Base-by-base conservation (phyloP, 2,888 invertebrate genomes). In the Himalopsyche kuldschensis region DNA sequence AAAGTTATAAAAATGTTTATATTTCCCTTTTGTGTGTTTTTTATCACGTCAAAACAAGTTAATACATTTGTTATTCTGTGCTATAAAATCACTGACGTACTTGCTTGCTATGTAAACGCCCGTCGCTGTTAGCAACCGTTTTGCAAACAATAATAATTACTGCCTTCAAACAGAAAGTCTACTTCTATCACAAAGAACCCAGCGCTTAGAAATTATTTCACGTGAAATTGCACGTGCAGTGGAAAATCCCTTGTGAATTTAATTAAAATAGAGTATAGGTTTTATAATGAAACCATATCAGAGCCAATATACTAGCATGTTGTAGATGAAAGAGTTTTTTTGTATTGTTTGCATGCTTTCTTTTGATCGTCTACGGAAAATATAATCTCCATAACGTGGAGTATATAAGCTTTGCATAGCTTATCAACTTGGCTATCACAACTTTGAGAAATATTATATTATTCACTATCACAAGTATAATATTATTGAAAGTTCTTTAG, bases 81-180 rank as follows among this genome's bases (percentile, higher is more conserved):
- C 27, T 69, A 69, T 11, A 69, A 69, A 69, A 69, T 69, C 69
- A 69, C 24, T 69, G 15, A 30, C 27, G 69, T 69, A 27, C 27
- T 24, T 69, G 11, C 15, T 69, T 69, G 30, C 11, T 27, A n/a
- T 69, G 30, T 27, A 69, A 76, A 76, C 32, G 35, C 20, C 76
- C 76, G 78, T 82, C 41, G 63, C 78, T 69, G 69, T 78, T 69
- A 46, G 82, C 63, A 41, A 82, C 82, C 47, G 47, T 82, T 78
- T 82, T 46, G 82, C 82, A 82, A 82, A 82, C 82, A 82, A 82
- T 78, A 27, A 30, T 76, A 75, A 75, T 76, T 41, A 75, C n/a
- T 30, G 24, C 76, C 48, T 76, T 32, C 20, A 76, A 76, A 76
- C 35, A 41, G 76, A n/a, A 17, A 76, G 30, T 76, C 76, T 35